phyloP scores from a whole-genome alignment of 2,797 vertebrate species.

The Acrossocheilus fasciatus region DNA sequence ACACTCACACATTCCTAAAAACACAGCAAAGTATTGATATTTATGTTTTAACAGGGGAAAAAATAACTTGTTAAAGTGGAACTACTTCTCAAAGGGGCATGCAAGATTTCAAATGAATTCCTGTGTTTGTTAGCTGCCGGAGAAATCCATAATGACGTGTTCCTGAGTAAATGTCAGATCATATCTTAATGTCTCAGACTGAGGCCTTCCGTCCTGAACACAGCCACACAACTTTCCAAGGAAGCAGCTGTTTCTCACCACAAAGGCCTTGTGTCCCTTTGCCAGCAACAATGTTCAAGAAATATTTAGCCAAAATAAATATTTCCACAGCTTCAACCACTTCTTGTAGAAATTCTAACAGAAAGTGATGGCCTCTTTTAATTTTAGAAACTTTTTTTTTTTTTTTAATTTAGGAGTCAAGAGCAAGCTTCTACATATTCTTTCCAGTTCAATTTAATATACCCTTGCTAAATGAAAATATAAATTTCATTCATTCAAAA shows the following conservation, averaged over 20 bases:
- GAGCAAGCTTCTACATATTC: not conserved
- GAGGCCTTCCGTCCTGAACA: conserved; percentile 22
- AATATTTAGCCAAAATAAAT: conserved; percentile 15
- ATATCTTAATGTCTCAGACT: conserved; percentile 34
- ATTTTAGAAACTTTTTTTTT: not conserved
- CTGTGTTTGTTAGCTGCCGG: conserved; percentile 30
- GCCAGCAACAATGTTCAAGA: not conserved
- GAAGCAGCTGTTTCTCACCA: conserved; percentile 37
- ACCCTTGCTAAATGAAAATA: not conserved
- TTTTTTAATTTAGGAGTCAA: not conserved
- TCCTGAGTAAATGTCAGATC: conserved; percentile 33
- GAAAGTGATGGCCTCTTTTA: not conserved
- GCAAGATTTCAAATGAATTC: conserved; percentile 1
- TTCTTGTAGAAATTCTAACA: not conserved
- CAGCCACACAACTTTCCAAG: conserved; percentile 14
- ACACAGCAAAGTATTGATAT: not conserved
- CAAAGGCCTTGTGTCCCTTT: not conserved
- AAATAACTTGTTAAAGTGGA: not conserved
- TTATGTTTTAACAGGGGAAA: not conserved
- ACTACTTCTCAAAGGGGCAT: not conserved
- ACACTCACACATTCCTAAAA: not conserved
- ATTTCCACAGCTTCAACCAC: conserved; percentile 7
- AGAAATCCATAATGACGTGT: conserved; percentile 25
- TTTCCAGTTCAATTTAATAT: not conserved
- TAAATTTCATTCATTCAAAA: not conserved